phyloP scores from a whole-genome alignment of 2,797 vertebrate species.

The Meriones psammophilus region DNA sequence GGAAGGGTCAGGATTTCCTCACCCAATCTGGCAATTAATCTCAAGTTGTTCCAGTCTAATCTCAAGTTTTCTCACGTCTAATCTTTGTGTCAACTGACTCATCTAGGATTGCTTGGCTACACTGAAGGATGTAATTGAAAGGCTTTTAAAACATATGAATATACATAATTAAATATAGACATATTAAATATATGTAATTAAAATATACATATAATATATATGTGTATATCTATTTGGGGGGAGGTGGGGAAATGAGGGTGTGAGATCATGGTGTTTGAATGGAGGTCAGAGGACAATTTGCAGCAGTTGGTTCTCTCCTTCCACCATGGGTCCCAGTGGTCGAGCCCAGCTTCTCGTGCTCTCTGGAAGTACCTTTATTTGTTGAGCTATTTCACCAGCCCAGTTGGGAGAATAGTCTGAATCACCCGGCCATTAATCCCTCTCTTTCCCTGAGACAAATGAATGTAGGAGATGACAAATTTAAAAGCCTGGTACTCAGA shows the following conservation, averaged over 20 bases:
- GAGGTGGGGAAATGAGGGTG: neutral
- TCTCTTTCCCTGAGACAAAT: neutral
- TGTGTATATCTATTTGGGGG: too few relatives aligned
- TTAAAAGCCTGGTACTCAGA: neutral
- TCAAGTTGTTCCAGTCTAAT: neutral
- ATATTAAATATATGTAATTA: neutral
- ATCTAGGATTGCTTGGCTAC: neutral
- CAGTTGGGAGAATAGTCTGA: neutral
- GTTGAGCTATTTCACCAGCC: neutral
- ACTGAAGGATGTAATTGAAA: neutral
- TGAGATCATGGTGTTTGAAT: neutral
- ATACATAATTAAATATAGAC: neutral
- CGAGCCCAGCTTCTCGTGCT: neutral
- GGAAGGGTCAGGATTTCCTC: neutral
- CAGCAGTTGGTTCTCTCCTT: neutral
- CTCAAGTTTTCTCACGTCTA: too few relatives aligned
- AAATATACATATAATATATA: too few relatives aligned
- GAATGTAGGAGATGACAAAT: neutral
- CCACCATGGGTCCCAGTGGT: neutral
- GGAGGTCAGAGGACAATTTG: neutral
- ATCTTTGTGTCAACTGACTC: neutral
- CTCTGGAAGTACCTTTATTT: neutral
- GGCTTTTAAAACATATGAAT: neutral
- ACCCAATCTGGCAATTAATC: neutral
- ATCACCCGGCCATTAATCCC: neutral